phyloP scores from a whole-genome alignment of 92 coral and sea anemone species.

The Siderastrea siderea region DNA sequence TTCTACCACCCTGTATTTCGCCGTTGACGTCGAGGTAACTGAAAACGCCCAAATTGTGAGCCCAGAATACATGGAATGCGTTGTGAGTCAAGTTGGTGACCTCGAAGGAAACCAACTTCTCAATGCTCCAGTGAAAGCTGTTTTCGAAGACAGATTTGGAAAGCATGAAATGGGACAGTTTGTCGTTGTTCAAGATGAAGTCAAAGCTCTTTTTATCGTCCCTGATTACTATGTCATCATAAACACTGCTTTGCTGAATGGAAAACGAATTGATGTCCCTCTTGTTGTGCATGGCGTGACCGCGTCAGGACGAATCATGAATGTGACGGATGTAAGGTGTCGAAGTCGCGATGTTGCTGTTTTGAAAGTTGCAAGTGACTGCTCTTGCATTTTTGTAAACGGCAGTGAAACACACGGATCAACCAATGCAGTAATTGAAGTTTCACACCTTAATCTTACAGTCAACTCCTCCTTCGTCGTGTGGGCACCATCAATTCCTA shows the following conservation, averaged over 20 bases:
- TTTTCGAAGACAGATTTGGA: conserved; percentile 53
- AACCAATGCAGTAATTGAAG: conserved; percentile 24
- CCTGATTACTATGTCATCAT: conserved; percentile 43
- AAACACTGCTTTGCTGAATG: conserved; percentile 64
- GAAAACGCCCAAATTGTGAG: neutral
- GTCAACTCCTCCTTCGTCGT: conserved; percentile 51
- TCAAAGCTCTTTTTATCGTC: conserved; percentile 35
- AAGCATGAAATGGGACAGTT: conserved; percentile 32
- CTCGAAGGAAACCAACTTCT: conserved; percentile 42
- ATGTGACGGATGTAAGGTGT: conserved; percentile 29
- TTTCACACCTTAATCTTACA: conserved; percentile 24
- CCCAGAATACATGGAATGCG: conserved; percentile 16
- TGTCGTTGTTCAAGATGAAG: conserved; percentile 31
- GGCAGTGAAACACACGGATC: conserved; percentile 58
- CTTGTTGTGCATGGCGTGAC: conserved; percentile 41
- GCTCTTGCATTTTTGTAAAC: conserved; percentile 54
- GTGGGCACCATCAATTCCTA: conserved; percentile 63
- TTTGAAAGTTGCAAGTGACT: conserved; percentile 46
- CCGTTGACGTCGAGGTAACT: conserved; percentile 21
- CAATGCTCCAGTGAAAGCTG: conserved; percentile 10
- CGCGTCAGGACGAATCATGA: conserved; percentile 21
- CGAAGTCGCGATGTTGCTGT: conserved; percentile 16
- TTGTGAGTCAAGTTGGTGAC: conserved; percentile 35
- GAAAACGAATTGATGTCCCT: conserved; percentile 28
- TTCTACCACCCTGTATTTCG: neutral